These are phyloP conservation scores for Micropoecilia bifurca DNA, from an alignment of 2,797 vertebrate genomes.

Conservation along the genomic window DNA sequence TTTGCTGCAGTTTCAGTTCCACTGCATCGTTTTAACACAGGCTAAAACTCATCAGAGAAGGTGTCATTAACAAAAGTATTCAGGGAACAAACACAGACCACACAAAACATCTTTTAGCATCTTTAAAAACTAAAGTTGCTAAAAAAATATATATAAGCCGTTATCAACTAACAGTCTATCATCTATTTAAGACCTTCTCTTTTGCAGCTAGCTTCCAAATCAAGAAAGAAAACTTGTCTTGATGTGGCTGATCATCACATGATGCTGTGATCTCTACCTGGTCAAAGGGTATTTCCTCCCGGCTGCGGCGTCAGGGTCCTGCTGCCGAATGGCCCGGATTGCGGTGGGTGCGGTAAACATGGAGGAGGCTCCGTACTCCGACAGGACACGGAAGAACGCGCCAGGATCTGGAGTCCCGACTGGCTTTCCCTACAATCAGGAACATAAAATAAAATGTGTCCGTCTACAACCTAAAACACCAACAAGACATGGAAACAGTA, in stretches of 20 bases:
- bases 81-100: neutral
- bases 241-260: neutral
- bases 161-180: neutral
- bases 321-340: constrained; percentile 95
- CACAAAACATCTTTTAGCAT: neutral
- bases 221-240: neutral
- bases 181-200: neutral
- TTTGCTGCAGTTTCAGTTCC: neutral
- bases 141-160: neutral
- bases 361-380: constrained; percentile 88
- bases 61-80: neutral
- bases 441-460: constrained; percentile 14
- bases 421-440: constrained; percentile 89
- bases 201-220: neutral
- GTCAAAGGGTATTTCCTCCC: constrained; percentile 86
- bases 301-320: constrained; percentile 86
- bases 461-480: neutral
- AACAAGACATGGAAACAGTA: neutral
- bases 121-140: neutral
- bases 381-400: constrained; percentile 93
- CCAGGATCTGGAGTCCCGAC: constrained; percentile 95
- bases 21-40: neutral
- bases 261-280: constrained; percentile 80
- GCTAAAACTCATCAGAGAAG: neutral
- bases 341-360: constrained; percentile 95